A percentile compares a stretch with the other conserved stretches of the same genome.
These are phyloP conservation scores for Babyrousa celebensis DNA, from an alignment of 2,797 vertebrate species.

Conservation along the genomic window DNA sequence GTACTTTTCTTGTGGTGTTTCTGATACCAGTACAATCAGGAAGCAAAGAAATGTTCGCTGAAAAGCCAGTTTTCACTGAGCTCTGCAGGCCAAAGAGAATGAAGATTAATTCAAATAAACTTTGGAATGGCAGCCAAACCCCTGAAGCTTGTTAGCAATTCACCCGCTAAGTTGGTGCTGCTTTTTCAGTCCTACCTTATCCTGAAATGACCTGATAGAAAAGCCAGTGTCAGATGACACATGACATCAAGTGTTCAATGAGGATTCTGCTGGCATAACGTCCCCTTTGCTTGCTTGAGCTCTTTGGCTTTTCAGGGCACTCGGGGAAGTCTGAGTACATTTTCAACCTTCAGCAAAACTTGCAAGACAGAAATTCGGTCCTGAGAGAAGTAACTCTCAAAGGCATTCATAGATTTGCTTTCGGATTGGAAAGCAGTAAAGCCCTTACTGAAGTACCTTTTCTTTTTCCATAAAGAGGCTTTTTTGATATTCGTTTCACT, in stretches of 20 bases:
- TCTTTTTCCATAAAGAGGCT: conserved; percentile 57
- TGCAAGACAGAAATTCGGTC: conserved; percentile 78
- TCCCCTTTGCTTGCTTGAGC: background rate
- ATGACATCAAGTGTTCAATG: conserved; percentile 71
- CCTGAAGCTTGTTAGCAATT: conserved; percentile 75
- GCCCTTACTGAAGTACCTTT: conserved; percentile 74
- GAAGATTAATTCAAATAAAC: conserved; percentile 81
- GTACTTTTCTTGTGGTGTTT: conserved; percentile 26
- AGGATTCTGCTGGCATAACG: background rate
- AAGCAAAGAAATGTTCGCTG: conserved; percentile 65
- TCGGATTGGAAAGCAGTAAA: conserved; percentile 80
- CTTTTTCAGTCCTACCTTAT: conserved; percentile 81
- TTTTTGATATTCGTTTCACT: conserved; percentile 32
- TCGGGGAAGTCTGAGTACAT: background rate
- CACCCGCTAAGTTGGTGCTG: conserved; percentile 65
- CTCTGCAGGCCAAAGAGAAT: conserved; percentile 69
- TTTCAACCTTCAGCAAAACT: conserved; percentile 76
- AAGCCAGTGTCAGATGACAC: conserved; percentile 76
- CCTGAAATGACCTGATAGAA: conserved; percentile 89
- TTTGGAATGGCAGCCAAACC: conserved; percentile 79
- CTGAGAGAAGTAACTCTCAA: conserved; percentile 78
- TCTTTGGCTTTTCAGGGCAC: background rate
- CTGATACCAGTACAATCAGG: conserved; percentile 61
- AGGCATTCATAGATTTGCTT: conserved; percentile 49
- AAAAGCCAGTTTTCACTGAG: conserved; percentile 80